These are phyloP conservation scores for Heliconius ismenius DNA, from an alignment of 2,888 invertebrate species.

Conservation along the genomic window DNA sequence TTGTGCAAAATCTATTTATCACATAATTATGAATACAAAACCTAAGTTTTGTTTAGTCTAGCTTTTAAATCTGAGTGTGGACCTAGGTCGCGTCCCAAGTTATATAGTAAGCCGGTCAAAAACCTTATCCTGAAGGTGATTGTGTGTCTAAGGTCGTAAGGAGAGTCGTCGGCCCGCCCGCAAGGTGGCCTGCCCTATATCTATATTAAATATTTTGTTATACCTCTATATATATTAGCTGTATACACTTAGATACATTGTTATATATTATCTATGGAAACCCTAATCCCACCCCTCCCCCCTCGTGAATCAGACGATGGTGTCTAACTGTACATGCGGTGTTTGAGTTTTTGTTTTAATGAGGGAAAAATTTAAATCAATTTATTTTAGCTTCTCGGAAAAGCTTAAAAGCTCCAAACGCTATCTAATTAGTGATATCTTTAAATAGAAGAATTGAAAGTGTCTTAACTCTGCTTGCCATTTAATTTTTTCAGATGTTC, in stretches of 20 bases:
- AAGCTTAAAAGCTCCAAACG: not conserved
- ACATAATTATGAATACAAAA: not conserved
- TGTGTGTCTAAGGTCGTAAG: conserved; percentile 33
- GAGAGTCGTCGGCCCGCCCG: conserved; percentile 35
- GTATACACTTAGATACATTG: not conserved
- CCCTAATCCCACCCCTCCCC: no score
- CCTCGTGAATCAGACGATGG: not conserved
- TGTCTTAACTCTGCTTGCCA: not conserved
- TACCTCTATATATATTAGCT: not conserved
- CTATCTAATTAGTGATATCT: not conserved
- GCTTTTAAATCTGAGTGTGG: not conserved
- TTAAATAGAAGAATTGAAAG: not conserved
- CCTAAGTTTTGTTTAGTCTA: not conserved
- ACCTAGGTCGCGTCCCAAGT: conserved; percentile 2
- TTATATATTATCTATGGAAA: not conserved
- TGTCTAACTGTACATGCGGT: not conserved
- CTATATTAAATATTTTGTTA: not conserved
- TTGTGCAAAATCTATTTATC: not conserved
- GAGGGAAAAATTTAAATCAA: not conserved
- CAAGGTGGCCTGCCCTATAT: conserved; percentile 37
- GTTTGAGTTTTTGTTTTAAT: not conserved
- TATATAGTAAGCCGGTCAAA: conserved; percentile 29
- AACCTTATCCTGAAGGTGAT: conserved; percentile 36
- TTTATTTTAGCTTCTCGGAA: not conserved
- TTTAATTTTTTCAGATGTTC: not conserved